Conservation (phyloP, 2,888 invertebrate species). For the Netelia fuscicornis region DNA sequence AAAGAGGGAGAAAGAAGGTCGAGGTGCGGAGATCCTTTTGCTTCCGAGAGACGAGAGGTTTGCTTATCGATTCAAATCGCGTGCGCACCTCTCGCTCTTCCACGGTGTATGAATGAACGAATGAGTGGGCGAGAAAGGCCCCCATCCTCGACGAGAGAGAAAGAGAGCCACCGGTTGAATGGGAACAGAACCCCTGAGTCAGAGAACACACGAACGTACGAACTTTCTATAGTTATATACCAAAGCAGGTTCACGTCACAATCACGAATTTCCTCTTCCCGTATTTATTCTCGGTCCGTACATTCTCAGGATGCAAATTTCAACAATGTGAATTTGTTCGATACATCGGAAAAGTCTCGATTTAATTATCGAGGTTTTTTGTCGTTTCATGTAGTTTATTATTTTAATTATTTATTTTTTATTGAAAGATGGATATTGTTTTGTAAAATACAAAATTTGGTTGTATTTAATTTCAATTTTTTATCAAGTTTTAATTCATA, state of each 20-base stretch:
- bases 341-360: not conserved
- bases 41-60: slow-evolving; percentile 72
- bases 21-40: slow-evolving; percentile 64
- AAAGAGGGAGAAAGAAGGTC: slow-evolving; percentile 51
- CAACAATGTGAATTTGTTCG: not conserved
- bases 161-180: slow-evolving; percentile 82
- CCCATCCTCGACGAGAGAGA: slow-evolving; percentile 32
- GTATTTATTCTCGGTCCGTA: not conserved
- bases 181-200: slow-evolving; percentile 78
- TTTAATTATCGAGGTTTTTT: not conserved
- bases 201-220: slow-evolving; percentile 72
- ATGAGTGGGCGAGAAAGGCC: slow-evolving; percentile 81
- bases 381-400: not conserved
- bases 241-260: slow-evolving; percentile 4
- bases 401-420: not conserved
- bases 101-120: slow-evolving; percentile 83
- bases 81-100: slow-evolving; percentile 72
- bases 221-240: not conserved
- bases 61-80: slow-evolving; percentile 84
- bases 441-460: too few species aligned
- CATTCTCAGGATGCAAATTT: not conserved
- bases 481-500: too few species aligned
- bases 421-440: too few species aligned
- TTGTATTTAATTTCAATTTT: too few species aligned
- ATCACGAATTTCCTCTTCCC: not conserved